Evolutionary conservation across 2,888 invertebrate genomes (phyloP).

Genomic region (Drosophila rubida): DNA sequence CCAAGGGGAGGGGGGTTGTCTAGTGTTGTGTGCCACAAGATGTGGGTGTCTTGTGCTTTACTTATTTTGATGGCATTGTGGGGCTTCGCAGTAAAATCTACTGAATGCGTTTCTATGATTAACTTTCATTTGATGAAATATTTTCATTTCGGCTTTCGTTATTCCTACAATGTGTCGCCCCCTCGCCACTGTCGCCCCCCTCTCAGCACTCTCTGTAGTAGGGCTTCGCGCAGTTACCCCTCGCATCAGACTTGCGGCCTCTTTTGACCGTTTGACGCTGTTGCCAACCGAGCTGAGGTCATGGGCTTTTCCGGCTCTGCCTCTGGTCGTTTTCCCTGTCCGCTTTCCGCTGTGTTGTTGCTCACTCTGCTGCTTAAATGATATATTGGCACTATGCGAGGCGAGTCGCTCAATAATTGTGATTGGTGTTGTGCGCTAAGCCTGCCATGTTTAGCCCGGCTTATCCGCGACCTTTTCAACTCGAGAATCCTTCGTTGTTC

Average conservation of each 20-base stretch:
- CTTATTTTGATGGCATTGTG: conserved; percentile 60
- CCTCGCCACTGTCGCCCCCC: too few relatives aligned
- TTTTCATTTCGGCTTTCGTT: conserved; percentile 60
- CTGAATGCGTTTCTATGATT: conserved; percentile 69
- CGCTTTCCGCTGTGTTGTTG: background rate
- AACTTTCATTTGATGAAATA: conserved; percentile 73
- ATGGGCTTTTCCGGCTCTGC: conserved; percentile 12
- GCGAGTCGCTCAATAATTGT: conserved; percentile 20
- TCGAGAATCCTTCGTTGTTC: background rate
- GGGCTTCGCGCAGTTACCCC: conserved; percentile 43
- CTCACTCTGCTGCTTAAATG: conserved; percentile 13
- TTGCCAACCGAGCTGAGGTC: conserved; percentile 55
- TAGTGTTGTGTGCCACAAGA: background rate
- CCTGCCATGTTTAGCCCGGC: conserved; percentile 19
- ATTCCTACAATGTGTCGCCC: conserved; percentile 12
- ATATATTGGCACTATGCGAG: conserved; percentile 1
- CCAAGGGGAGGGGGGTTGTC: background rate
- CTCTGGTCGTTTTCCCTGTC: conserved; percentile 23
- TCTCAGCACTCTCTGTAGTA: conserved; percentile 21
- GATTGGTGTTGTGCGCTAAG: conserved; percentile 16
- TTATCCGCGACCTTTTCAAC: conserved; percentile 25
- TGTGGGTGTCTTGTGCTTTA: conserved; percentile 55
- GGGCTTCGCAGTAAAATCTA: conserved; percentile 64
- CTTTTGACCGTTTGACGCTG: background rate
- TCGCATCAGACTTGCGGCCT: conserved; percentile 1